Conservation (phyloP, 2,888 invertebrate genomes). For the Diachrysia chrysitis region DNA sequence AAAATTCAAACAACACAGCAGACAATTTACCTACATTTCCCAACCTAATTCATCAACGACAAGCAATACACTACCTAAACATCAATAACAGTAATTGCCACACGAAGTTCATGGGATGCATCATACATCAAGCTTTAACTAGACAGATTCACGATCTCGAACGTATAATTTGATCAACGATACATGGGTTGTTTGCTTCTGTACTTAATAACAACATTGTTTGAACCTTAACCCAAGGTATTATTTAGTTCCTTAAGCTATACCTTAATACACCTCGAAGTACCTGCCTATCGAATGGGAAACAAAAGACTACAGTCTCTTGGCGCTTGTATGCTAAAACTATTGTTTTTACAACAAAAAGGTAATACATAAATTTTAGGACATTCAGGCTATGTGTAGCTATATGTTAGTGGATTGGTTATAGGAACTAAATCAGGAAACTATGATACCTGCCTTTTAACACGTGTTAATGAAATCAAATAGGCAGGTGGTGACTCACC, state of each 20-base stretch:
- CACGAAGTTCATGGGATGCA: slow-evolving; percentile 31
- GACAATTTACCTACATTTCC: background rate
- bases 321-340: no score
- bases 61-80: slow-evolving; percentile 22
- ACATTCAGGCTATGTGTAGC: no score
- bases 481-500: no score
- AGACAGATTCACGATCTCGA: slow-evolving; percentile 36
- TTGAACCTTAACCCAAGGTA: background rate
- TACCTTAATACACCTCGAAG: background rate
- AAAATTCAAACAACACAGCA: background rate
- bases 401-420: no score
- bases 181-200: slow-evolving; percentile 26
- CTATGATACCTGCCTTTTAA: no score
- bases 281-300: no score
- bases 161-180: slow-evolving; percentile 48
- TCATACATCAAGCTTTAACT: slow-evolving; percentile 51
- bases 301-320: no score
- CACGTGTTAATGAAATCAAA: no score
- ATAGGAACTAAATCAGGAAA: no score
- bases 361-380: no score
- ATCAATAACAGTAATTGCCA: slow-evolving; percentile 44
- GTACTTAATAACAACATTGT: background rate
- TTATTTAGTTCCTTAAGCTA: background rate
- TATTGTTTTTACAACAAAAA: no score
- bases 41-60: slow-evolving; percentile 23